These are phyloP conservation scores for Xestoiulus laeticollis DNA, from an alignment of 2,888 invertebrate species.

Conservation along the genomic window DNA sequence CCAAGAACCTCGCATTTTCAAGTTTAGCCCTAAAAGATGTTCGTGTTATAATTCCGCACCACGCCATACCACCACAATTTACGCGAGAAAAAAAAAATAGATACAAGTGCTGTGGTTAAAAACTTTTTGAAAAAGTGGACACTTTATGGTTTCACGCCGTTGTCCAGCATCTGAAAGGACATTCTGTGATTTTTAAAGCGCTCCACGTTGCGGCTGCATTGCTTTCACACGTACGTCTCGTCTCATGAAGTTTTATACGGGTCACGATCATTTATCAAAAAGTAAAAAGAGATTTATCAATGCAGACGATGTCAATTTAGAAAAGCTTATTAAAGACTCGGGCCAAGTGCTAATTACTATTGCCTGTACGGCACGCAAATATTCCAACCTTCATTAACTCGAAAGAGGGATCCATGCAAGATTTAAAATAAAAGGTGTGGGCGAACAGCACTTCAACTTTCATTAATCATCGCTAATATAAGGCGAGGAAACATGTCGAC, in stretches of 20 bases:
- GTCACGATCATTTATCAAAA: slow-evolving; percentile 6
- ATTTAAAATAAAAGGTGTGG: not conserved
- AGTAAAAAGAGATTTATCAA: slow-evolving; percentile 33
- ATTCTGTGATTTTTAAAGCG: not conserved
- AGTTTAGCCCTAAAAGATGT: not conserved
- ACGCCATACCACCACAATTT: not conserved
- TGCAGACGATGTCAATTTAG: not conserved
- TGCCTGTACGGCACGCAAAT: not conserved
- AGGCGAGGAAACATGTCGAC: not conserved
- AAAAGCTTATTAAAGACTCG: slow-evolving; percentile 10
- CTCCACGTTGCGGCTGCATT: not conserved
- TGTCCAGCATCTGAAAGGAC: not conserved
- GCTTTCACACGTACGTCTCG: not conserved
- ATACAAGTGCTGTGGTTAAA: not conserved
- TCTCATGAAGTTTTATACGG: not conserved
- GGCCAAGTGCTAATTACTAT: slow-evolving; percentile 29
- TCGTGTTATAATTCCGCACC: not conserved
- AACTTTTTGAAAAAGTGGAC: not conserved
- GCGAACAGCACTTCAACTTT: slow-evolving; percentile 10
- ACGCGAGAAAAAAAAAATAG: not conserved
- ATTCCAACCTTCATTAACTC: not conserved
- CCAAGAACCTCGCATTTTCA: not conserved
- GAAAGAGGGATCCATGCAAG: not conserved
- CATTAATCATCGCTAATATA: slow-evolving; percentile 23
- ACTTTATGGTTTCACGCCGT: not conserved